Conservation (phyloP, 2,113 vertebrate species). For the Chelonoidis abingdonii region DNA sequence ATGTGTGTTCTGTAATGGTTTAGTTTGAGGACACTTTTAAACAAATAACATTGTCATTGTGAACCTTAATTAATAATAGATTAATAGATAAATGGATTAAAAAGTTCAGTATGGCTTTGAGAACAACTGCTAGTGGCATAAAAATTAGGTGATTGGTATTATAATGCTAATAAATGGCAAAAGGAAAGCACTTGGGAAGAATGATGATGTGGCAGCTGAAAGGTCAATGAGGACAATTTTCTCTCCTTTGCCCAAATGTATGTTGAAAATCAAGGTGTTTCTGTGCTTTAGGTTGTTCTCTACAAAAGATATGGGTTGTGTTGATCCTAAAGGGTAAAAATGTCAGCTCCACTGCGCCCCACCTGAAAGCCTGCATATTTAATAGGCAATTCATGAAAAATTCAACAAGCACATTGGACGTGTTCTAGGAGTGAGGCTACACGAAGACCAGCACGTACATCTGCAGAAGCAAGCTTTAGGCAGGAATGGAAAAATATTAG, state of each 20-base stretch:
- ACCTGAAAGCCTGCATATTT: constrained; percentile 52
- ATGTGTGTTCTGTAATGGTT: constrained; percentile 74
- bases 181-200: constrained; percentile 42
- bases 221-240: not conserved
- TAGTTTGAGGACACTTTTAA: constrained; percentile 80
- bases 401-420: constrained; percentile 29
- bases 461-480: not conserved
- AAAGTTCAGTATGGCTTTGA: constrained; percentile 67
- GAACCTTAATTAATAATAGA: constrained; percentile 84
- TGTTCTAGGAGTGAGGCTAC: constrained; percentile 38
- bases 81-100: constrained; percentile 85
- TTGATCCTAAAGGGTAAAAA: constrained; percentile 52
- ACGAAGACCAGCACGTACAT: not conserved
- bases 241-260: constrained; percentile 21
- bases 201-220: constrained; percentile 31
- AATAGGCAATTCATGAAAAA: constrained; percentile 65
- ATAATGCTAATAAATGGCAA: constrained; percentile 58
- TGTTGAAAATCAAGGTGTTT: constrained; percentile 52
- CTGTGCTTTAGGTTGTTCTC: not conserved
- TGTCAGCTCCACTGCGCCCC: constrained; percentile 40
- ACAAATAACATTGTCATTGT: constrained; percentile 79
- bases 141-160: constrained; percentile 60
- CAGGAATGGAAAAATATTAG: not conserved
- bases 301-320: constrained; percentile 28
- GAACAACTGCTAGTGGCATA: constrained; percentile 38